A percentile compares a stretch with the other conserved stretches of the same genome.
Evolutionary conservation across 2,797 vertebrate species (phyloP).

Genomic region (Tauraco hartlaubi): DNA sequence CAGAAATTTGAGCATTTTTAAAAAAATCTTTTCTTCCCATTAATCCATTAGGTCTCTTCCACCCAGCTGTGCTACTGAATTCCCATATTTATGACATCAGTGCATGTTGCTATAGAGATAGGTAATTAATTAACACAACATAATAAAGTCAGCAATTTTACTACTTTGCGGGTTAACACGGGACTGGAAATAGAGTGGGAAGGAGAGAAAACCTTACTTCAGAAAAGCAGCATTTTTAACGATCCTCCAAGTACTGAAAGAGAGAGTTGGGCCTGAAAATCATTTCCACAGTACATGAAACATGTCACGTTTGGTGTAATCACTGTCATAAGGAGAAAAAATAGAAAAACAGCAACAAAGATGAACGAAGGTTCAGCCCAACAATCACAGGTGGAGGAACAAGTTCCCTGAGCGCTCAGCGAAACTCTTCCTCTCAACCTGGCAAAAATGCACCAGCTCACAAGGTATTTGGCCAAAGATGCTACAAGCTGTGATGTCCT

Average conservation of each 20-base stretch:
- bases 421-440: not conserved
- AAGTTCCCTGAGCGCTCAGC: not conserved
- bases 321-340: not conserved
- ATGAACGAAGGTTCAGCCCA: not conserved
- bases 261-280: not conserved
- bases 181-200: not conserved
- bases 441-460: not conserved
- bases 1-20: not conserved
- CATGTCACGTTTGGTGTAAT: not conserved
- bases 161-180: constrained; percentile 10
- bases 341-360: not conserved
- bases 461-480: not conserved
- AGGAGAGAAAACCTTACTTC: not conserved
- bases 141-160: constrained; percentile 43
- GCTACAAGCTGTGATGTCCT: not conserved
- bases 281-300: not conserved
- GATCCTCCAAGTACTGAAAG: not conserved
- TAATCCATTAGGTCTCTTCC: not conserved
- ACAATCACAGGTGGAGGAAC: not conserved
- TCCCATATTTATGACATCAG: constrained; percentile 27
- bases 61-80: not conserved
- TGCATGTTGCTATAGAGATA: constrained; percentile 55
- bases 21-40: not conserved
- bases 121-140: constrained; percentile 67
- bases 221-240: not conserved